Evolutionary conservation across 2,797 vertebrate species (phyloP).

Genomic region (Melanotaenia pygmaea): DNA sequence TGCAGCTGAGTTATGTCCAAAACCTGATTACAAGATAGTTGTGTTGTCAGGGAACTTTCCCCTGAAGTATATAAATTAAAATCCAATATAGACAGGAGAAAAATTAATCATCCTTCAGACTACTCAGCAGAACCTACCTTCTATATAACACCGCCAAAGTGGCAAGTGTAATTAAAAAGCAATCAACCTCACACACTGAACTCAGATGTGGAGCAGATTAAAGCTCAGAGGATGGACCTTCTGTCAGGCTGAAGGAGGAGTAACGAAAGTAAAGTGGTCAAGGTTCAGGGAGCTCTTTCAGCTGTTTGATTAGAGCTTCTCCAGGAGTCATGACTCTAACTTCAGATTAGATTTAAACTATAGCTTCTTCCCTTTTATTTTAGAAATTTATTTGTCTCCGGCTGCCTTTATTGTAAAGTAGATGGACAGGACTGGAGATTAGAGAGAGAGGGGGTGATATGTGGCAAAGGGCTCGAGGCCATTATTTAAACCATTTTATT

Average conservation of each 20-base stretch:
- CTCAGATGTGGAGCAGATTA: constrained; percentile 26
- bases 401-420: no score
- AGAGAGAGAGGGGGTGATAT: no score
- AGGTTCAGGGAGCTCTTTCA: constrained; percentile 22
- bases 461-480: no score
- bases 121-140: constrained; percentile 28
- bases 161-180: constrained; percentile 55
- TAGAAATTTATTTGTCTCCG: no score
- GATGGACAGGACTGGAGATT: no score
- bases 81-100: background rate
- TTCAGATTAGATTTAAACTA: background rate
- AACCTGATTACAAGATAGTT: background rate
- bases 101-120: constrained; percentile 20
- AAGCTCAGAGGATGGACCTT: constrained; percentile 20
- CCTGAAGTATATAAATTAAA: background rate
- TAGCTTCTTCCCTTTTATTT: background rate
- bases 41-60: background rate
- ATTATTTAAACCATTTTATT: no score
- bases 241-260: constrained; percentile 26
- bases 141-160: constrained; percentile 22
- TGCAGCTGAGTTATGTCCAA: constrained; percentile 1
- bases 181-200: constrained; percentile 20
- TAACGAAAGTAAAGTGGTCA: constrained; percentile 21
- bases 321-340: background rate
- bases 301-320: constrained; percentile 7